A percentile compares a stretch with the other conserved stretches of the same genome.
Evolutionary conservation across 2,888 invertebrate genomes (phyloP).

Genomic region (Amphipyra berbera): DNA sequence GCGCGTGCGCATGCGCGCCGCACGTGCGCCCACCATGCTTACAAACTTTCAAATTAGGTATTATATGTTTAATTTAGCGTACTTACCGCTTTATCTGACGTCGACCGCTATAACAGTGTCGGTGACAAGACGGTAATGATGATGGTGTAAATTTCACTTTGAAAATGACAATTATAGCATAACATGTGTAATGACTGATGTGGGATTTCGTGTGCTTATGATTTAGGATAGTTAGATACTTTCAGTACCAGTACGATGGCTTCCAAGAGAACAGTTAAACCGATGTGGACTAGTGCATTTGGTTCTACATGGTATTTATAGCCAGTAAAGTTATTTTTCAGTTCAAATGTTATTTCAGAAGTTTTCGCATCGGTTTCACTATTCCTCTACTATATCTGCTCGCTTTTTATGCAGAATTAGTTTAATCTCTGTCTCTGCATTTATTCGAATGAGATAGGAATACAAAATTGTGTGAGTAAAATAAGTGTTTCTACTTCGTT

Average conservation of each 20-base stretch:
- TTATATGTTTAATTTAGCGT: constrained; percentile 65
- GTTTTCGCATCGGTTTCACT: constrained; percentile 49
- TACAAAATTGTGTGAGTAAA: constrained; percentile 71
- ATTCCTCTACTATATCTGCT: constrained; percentile 54
- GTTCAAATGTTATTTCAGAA: constrained; percentile 25
- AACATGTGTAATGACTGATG: constrained; percentile 75
- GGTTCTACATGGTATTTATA: constrained; percentile 28
- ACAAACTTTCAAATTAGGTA: constrained; percentile 72
- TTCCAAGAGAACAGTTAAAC: constrained; percentile 56
- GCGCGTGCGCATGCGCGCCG: constrained; percentile 9
- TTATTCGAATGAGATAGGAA: constrained; percentile 84
- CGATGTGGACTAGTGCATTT: constrained; percentile 42
- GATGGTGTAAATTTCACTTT: constrained; percentile 83
- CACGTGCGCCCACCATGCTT: constrained; percentile 46
- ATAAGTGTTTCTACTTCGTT: constrained; percentile 62
- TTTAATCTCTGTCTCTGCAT: constrained; percentile 83
- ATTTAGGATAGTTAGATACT: constrained; percentile 63
- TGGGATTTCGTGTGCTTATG: constrained; percentile 68
- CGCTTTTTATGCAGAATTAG: constrained; percentile 76
- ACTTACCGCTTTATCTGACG: constrained; percentile 63
- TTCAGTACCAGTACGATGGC: constrained; percentile 60
- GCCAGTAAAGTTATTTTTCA: constrained; percentile 6
- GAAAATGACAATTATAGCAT: constrained; percentile 82
- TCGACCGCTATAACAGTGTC: constrained; percentile 67
- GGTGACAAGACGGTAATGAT: constrained; percentile 72